A percentile compares a stretch with the other conserved stretches of the same genome.
Conservation (phyloP, 2,797 vertebrate genomes). For the Pipistrellus nathusii region DNA sequence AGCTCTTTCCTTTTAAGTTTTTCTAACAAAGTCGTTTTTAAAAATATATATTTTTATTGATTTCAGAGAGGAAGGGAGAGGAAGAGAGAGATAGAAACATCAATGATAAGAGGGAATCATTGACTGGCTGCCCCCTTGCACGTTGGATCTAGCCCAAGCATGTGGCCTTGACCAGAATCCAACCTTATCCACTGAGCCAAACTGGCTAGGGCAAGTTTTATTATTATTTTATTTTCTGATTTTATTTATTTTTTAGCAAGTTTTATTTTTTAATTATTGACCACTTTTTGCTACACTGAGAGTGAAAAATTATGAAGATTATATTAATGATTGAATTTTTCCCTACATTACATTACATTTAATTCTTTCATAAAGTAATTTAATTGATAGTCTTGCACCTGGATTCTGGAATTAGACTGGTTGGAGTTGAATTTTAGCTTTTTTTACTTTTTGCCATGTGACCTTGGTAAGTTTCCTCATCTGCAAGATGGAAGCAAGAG, state of each 20-base stretch:
- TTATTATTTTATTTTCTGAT: not conserved
- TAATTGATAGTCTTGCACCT: not conserved
- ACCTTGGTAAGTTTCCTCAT: constrained; percentile 39
- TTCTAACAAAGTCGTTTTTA: constrained; percentile 45
- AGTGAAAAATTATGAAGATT: constrained; percentile 41
- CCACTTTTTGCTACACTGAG: constrained; percentile 38
- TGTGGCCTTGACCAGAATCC: too few species aligned
- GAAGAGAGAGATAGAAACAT: not conserved
- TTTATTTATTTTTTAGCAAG: too few species aligned
- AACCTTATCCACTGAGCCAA: too few species aligned
- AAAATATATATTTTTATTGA: not conserved
- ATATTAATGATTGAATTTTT: constrained; percentile 38
- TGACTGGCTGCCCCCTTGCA: not conserved
- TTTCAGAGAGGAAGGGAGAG: not conserved
- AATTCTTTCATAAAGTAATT: constrained; percentile 36
- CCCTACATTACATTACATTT: constrained; percentile 25
- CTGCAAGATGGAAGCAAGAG: constrained; percentile 26
- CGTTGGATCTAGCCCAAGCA: too few species aligned
- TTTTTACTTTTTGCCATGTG: constrained; percentile 52
- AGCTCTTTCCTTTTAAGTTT: constrained; percentile 22
- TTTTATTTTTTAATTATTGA: not conserved
- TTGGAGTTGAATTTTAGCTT: constrained; percentile 43
- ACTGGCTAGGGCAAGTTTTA: too few species aligned
- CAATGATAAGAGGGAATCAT: not conserved
- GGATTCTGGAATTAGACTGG: constrained; percentile 43